These are phyloP conservation scores for Pteropus alecto DNA, from an alignment of 2,113 vertebrate genomes.

Conservation along the genomic window DNA sequence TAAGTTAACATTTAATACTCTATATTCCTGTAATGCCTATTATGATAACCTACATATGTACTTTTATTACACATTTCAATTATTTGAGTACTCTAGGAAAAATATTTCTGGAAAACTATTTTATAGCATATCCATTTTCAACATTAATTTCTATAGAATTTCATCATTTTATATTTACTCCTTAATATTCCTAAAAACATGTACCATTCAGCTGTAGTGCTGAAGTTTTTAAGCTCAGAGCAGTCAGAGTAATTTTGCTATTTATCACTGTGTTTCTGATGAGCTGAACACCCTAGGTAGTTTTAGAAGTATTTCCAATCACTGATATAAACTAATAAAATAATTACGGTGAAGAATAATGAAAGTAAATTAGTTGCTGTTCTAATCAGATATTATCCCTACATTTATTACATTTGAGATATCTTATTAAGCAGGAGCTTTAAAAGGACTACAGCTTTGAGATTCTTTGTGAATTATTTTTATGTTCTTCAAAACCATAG, in stretches of 20 bases:
- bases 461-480: conserved; percentile 35
- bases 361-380: not conserved
- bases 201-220: not conserved
- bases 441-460: conserved; percentile 13
- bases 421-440: not conserved
- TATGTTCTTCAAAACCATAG: not conserved
- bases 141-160: conserved; percentile 15
- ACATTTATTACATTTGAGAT: not conserved
- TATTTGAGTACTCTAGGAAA: conserved; percentile 37
- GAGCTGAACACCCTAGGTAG: conserved; percentile 22
- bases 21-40: not conserved
- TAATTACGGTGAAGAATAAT: not conserved
- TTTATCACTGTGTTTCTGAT: conserved; percentile 10
- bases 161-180: conserved; percentile 36
- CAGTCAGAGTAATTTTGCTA: conserved; percentile 22
- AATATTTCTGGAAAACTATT: conserved; percentile 29
- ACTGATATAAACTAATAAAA: conserved; percentile 27
- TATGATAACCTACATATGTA: not conserved
- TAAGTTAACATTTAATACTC: not conserved
- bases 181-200: not conserved
- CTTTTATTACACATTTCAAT: conserved; percentile 50
- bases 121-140: conserved; percentile 23
- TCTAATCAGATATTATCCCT: not conserved
- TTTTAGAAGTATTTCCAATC: conserved; percentile 39
- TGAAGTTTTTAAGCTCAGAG: conserved; percentile 16